Conservation (phyloP, 2,113 vertebrate species). For the Reinhardtius hippoglossoides region DNA sequence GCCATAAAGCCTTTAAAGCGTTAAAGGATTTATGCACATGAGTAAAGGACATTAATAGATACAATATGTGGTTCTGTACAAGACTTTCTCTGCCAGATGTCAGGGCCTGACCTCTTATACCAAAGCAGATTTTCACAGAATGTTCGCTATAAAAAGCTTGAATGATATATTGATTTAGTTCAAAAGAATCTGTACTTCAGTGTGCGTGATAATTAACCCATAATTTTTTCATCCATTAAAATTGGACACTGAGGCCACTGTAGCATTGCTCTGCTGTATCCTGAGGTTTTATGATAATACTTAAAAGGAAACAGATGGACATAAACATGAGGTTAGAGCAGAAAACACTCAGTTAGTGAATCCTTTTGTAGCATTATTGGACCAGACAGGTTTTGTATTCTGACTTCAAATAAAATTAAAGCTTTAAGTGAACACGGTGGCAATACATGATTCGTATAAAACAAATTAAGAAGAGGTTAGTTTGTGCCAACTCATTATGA, state of each 20-base stretch:
- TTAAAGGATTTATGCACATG: slow-evolving; percentile 1
- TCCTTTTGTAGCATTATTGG: background rate
- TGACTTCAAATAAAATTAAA: background rate
- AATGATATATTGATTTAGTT: background rate
- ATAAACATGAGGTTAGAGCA: background rate
- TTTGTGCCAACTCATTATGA: background rate
- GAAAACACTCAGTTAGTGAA: background rate
- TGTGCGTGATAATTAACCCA: background rate
- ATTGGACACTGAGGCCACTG: background rate
- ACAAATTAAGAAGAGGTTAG: background rate
- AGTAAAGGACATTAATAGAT: background rate
- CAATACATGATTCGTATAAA: background rate
- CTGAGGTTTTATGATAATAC: background rate
- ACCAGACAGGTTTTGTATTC: background rate
- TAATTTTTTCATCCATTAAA: background rate
- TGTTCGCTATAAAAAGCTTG: background rate
- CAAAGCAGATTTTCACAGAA: background rate
- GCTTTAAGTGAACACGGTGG: background rate
- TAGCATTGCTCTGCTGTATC: background rate
- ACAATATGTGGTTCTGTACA: slow-evolving; percentile 1
- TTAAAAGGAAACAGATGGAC: slow-evolving; percentile 3
- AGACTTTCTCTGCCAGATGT: slow-evolving; percentile 1
- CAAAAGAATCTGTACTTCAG: background rate
- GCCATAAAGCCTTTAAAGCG: background rate
- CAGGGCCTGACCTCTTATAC: background rate